Base-by-base conservation (phyloP, 2,888 invertebrate genomes). In the Gryllus longicercus region DNA sequence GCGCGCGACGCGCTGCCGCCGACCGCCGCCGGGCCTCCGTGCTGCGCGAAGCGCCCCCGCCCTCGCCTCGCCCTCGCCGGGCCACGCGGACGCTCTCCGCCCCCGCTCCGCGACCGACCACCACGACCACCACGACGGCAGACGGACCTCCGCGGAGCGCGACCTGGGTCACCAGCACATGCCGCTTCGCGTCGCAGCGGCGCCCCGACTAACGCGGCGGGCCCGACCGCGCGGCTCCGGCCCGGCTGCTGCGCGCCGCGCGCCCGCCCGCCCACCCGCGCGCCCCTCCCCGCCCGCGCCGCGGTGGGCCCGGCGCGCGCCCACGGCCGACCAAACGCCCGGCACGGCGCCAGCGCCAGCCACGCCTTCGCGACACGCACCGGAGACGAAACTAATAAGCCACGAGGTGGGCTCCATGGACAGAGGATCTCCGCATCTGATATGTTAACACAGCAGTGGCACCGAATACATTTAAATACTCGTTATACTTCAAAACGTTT, bases 201-300 rank as follows among this genome's bases (percentile, higher is more conserved):
- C 63, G 63, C 63, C 63, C 63, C 63, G 63, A 63, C 63, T 63
- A 63, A 63, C 63, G 63, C 63, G 63, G 63, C 63, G 63, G 63
- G 12, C 63, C 63, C 63, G 63, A n/a, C 63, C 63, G 63, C 63
- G 16, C n/a, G 16, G 14, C 63, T 63, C 63, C n/a, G 63, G 16
- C 63, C 18, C 63, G 14, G 63, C 63, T 63, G 14, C 63, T 63
- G 63, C 14, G 63, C 63, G 63, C 63, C 63, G 38, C 38, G 4
- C 38, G 38, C 38, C n/a, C n/a, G n/a, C n/a, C 38, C 38, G 38
- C 38, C 38, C 63, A 63, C 63, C 16, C 63, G 16, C 16, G 4
- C 63, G 63, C 63, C 63, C 16, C 63, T 63, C 63, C n/a, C 16
- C 63, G 63, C 63, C 63, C 11, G 11, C 63, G 3, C 11, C 63